These are phyloP conservation scores for Petroica traversi DNA, from an alignment of 2,113 vertebrate genomes.

Conservation along the genomic window DNA sequence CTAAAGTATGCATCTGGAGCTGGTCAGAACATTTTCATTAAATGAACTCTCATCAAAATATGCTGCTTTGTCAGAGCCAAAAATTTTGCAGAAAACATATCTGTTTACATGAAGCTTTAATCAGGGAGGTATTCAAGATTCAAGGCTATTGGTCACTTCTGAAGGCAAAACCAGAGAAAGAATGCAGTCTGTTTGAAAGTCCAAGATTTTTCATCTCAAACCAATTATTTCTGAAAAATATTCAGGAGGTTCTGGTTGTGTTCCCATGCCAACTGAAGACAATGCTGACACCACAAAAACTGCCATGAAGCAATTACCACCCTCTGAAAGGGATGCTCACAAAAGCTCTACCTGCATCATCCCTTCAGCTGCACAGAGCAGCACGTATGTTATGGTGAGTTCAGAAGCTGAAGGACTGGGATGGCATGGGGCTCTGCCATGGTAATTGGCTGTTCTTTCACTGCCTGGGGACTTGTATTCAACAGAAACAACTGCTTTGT, in stretches of 20 bases:
- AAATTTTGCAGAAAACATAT: neutral
- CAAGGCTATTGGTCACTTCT: neutral
- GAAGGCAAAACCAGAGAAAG: neutral
- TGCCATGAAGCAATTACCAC: neutral
- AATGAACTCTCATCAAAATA: neutral
- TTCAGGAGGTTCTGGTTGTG: neutral
- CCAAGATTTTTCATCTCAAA: neutral
- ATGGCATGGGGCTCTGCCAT: fast-evolving
- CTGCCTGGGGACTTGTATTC: neutral
- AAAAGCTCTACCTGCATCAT: neutral
- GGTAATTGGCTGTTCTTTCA: neutral
- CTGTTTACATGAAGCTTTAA: neutral
- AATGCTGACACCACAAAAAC: neutral
- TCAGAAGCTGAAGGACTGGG: neutral
- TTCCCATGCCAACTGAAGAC: neutral
- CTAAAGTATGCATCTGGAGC: conserved; percentile 7
- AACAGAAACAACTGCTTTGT: neutral
- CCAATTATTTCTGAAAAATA: neutral
- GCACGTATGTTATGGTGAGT: fast-evolving
- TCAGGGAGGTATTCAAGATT: neutral
- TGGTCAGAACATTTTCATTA: neutral
- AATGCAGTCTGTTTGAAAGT: neutral
- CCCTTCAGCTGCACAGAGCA: neutral
- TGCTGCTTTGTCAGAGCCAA: neutral
- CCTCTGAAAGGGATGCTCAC: neutral